These are phyloP conservation scores for Phocoena sinus DNA, from an alignment of 2,113 vertebrate species.

Conservation along the genomic window DNA sequence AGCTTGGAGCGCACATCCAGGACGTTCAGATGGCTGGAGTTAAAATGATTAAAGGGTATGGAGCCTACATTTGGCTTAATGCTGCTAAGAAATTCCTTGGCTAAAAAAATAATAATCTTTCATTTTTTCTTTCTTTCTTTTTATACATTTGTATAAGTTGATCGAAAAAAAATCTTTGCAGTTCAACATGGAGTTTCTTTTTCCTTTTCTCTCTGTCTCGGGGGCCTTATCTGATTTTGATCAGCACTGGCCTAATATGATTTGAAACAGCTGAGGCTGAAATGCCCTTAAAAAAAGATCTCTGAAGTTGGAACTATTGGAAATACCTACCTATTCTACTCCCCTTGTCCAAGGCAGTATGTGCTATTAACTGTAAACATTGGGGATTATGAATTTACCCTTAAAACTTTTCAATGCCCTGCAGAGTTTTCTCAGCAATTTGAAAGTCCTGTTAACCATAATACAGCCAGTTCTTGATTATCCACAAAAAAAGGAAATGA, in stretches of 20 bases:
- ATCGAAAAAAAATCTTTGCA: background rate
- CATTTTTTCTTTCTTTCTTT: background rate
- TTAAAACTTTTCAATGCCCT: conserved; percentile 61
- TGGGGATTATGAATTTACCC: conserved; percentile 71
- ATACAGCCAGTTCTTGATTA: conserved; percentile 46
- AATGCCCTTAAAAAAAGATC: conserved; percentile 65
- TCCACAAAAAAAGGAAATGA: conserved; percentile 60
- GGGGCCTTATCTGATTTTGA: conserved; percentile 76
- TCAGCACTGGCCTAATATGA: conserved; percentile 74
- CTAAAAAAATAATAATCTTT: background rate
- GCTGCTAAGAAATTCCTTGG: conserved; percentile 20
- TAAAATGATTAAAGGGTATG: background rate
- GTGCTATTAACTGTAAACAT: conserved; percentile 68
- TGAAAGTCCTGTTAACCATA: conserved; percentile 35
- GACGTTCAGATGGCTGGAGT: background rate
- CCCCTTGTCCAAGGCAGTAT: conserved; percentile 43
- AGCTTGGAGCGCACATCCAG: background rate
- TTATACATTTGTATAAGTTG: background rate
- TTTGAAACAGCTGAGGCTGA: conserved; percentile 79
- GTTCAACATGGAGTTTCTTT: conserved; percentile 42
- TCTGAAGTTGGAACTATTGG: conserved; percentile 48
- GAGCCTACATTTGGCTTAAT: background rate
- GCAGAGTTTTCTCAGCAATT: conserved; percentile 58
- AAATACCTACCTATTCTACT: conserved; percentile 14
- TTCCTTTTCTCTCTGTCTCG: conserved; percentile 14